phyloP scores from a whole-genome alignment of 2,797 vertebrate genomes.

The Hydrolagus colliei region DNA sequence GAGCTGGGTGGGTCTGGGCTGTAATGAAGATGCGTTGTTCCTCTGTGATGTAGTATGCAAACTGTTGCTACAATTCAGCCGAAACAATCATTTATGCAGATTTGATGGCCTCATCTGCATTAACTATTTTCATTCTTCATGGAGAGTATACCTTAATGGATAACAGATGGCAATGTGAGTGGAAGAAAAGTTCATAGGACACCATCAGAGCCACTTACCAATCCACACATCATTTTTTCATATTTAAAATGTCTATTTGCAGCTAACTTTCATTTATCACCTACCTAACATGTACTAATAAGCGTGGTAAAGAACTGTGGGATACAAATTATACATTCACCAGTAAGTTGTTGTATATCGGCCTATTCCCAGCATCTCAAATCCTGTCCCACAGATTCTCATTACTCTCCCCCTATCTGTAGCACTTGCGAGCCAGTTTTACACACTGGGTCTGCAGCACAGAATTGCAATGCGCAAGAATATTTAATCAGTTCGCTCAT shows the following conservation, averaged over 20 bases:
- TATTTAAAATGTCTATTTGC: conserved; percentile 2
- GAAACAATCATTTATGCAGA: not conserved
- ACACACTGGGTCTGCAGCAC: not conserved
- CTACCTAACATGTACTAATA: not conserved
- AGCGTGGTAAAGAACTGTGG: not conserved
- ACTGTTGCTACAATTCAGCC: not conserved
- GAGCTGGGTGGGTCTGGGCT: not conserved
- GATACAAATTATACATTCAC: not conserved
- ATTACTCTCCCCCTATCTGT: no score
- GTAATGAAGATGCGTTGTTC: no score
- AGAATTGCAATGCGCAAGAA: not conserved
- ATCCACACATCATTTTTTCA: not conserved
- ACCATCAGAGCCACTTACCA: not conserved
- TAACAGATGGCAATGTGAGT: not conserved
- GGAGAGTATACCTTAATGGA: not conserved
- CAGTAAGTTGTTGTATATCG: not conserved
- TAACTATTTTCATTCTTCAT: not conserved
- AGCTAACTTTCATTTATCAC: not conserved
- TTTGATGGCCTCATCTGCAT: not conserved
- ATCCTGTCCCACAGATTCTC: not conserved
- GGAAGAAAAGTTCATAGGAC: not conserved
- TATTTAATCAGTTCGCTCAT: not conserved
- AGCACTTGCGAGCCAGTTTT: not conserved
- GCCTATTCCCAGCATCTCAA: not conserved
- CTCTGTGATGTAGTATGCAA: not conserved